phyloP scores from a whole-genome alignment of 2,797 vertebrate species.

The Acridotheres tristis region DNA sequence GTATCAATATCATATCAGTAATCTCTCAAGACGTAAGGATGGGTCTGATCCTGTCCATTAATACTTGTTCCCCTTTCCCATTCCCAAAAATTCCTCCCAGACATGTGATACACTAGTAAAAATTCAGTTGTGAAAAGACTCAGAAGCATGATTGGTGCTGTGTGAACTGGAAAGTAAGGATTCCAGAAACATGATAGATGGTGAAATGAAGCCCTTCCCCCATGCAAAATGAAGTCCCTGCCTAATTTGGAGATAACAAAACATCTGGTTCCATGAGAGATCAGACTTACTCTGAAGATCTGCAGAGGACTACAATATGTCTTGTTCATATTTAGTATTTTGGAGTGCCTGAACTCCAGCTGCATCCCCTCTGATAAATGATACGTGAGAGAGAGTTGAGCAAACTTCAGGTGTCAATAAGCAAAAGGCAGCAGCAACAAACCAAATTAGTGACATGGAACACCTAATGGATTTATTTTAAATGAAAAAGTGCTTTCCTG shows the following conservation, averaged over 20 bases:
- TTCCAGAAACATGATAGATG: constrained; percentile 67
- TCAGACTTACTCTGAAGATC: constrained; percentile 51
- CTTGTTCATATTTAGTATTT: constrained; percentile 61
- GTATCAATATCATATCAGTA: not conserved
- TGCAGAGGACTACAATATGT: constrained; percentile 35
- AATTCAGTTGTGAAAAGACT: constrained; percentile 47
- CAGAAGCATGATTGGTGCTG: constrained; percentile 32
- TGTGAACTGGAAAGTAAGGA: constrained; percentile 36
- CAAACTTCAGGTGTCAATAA: constrained; percentile 49
- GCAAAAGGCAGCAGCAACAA: constrained; percentile 11
- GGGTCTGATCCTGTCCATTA: not conserved
- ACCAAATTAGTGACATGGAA: not conserved
- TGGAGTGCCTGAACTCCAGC: constrained; percentile 49
- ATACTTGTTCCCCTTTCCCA: not conserved
- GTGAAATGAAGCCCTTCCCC: constrained; percentile 62
- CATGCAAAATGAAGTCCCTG: constrained; percentile 38
- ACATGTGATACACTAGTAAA: constrained; percentile 18
- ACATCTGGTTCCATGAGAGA: constrained; percentile 59
- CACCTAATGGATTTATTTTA: constrained; percentile 18
- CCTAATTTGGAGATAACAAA: constrained; percentile 69
- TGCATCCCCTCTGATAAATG: constrained; percentile 40
- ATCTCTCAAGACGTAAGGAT: not conserved
- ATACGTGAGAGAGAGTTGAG: constrained; percentile 36
- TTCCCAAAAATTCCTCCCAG: constrained; percentile 46
- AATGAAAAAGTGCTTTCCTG: constrained; percentile 1